These are phyloP conservation scores for Belgica antarctica DNA, from an alignment of 2,888 invertebrate species.

Conservation along the genomic window DNA sequence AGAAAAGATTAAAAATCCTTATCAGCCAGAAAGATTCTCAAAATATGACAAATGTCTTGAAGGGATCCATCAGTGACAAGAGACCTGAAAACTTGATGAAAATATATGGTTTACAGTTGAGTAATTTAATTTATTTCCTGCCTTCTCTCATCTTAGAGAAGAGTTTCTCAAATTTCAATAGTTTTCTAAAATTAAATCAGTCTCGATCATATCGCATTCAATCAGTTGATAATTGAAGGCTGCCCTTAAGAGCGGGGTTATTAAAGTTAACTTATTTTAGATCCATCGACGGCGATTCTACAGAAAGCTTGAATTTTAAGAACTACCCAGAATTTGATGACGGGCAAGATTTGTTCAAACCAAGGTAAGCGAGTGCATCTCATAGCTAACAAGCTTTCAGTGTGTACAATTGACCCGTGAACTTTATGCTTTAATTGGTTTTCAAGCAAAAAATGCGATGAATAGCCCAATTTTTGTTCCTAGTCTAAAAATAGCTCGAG, in stretches of 20 bases:
- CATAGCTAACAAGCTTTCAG: background rate
- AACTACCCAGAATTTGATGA: constrained; percentile 43
- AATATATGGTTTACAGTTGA: constrained; percentile 41
- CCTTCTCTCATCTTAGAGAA: background rate
- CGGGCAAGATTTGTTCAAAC: constrained; percentile 36
- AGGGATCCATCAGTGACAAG: constrained; percentile 37
- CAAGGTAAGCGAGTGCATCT: background rate
- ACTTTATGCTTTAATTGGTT: background rate
- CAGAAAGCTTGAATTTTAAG: constrained; percentile 37
- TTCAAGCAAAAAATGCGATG: background rate
- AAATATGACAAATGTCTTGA: constrained; percentile 43
- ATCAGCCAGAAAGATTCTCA: too few species aligned
- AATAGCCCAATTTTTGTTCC: constrained; percentile 7
- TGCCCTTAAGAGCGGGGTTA: background rate
- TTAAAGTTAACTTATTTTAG: constrained; percentile 25
- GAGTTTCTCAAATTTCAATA: constrained; percentile 3
- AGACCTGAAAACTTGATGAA: constrained; percentile 42
- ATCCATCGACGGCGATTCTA: constrained; percentile 34
- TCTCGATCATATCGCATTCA: background rate
- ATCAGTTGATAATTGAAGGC: background rate
- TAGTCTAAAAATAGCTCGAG: constrained; percentile 21
- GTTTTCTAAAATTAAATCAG: background rate
- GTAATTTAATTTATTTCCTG: constrained; percentile 15
- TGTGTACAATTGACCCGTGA: background rate
- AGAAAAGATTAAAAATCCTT: too few species aligned